Evolutionary conservation across 2,888 invertebrate species (phyloP), one percentile per base, ranked within the genome.

Genomic region (Smittia sp.): DNA sequence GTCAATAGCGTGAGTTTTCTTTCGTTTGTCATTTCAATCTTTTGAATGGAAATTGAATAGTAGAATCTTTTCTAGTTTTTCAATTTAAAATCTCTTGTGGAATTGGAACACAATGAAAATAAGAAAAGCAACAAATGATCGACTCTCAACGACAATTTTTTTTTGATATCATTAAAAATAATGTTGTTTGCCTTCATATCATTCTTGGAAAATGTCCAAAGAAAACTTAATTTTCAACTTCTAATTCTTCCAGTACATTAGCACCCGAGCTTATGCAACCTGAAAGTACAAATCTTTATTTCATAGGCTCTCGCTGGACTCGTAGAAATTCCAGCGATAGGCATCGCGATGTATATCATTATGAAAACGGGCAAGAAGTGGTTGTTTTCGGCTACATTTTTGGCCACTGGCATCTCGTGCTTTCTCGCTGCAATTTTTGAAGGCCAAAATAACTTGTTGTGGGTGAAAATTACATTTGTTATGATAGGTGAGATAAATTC

Each of bases 311-410:
- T 90, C 78, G 85, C 89, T 77, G 91, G 92, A 68, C 85, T 88
- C 54, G 91, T 92, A 18, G 92, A 92, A 83, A 85, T 92, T 74
- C 92, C 92, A 41, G 90, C 92, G 20, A 89, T 92, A 76, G 89
- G 89, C 0, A 82, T 90, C 74, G 91, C 91, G 77, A 91, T 92
- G 77, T 85, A 90, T 15, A 87, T 92, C 76, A 85, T 92, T n/a
- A 81, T 90, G 76, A 89, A 89, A 79, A 86, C 89, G 76, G 92
- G 92, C 13, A 85, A 92, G 76, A 85, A 90, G 76, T 87, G 89
- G 82, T 89, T 92, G 0, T 85, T 91, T 75, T 88, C 89, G 77
- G 84, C 88, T 38, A 89, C 89, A 15, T 85, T 92, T 83, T 79
- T 90, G 0, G 83, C 86, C 1, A 88, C 90, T 75, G 92, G 92